These are phyloP conservation scores for Xanthorhoe designata DNA, from an alignment of 2,888 invertebrate species.

Conservation along the genomic window DNA sequence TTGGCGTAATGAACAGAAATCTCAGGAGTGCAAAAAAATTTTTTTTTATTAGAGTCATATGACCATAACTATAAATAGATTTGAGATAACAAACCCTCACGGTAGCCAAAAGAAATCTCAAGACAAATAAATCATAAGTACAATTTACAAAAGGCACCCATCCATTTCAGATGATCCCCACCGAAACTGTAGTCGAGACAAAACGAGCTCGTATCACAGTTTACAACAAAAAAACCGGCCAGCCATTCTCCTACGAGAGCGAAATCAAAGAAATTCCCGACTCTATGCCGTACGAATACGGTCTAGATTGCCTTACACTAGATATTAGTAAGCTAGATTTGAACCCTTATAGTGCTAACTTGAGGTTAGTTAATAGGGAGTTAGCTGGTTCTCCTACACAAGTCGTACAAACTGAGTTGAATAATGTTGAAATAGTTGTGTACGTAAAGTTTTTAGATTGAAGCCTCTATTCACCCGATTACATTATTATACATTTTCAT, in stretches of 20 bases:
- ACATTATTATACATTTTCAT: no score
- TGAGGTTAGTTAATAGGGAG: slow-evolving; percentile 58
- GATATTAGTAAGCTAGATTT: slow-evolving; percentile 60
- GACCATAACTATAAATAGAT: no score
- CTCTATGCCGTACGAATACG: slow-evolving; percentile 53
- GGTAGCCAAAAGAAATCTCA: no score
- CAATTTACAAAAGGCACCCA: no score
- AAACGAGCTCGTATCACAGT: slow-evolving; percentile 62
- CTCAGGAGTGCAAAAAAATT: no score
- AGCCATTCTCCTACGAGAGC: slow-evolving; percentile 66
- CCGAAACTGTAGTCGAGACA: slow-evolving; percentile 42
- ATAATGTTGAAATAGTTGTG: slow-evolving; percentile 61
- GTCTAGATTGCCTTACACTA: slow-evolving; percentile 53
- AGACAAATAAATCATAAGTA: no score
- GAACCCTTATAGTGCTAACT: slow-evolving; percentile 66
- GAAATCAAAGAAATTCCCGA: slow-evolving; percentile 54
- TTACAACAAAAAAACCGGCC: slow-evolving; percentile 69
- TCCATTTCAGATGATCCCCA: slow-evolving; percentile 62
- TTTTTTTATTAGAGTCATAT: no score
- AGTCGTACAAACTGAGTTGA: slow-evolving; percentile 58
- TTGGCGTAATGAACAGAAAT: no score
- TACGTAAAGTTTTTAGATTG: slow-evolving; percentile 55
- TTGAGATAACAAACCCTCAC: no score
- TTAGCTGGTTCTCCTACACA: slow-evolving; percentile 58
- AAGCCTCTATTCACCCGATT: no score